Conservation (phyloP, 1,140 invertebrate genomes). For the Ostrea edulis region DNA sequence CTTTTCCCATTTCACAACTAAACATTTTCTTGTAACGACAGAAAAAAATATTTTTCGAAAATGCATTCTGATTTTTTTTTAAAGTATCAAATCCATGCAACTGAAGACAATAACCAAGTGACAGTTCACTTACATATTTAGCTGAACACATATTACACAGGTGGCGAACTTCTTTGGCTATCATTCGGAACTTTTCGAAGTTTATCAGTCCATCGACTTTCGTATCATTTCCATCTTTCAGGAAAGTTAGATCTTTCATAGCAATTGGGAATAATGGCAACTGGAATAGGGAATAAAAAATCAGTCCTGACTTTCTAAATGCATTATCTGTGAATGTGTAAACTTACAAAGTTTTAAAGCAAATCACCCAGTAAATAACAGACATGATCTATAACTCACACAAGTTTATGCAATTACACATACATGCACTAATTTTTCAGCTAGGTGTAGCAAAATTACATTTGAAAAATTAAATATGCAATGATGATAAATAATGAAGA, state of each 20-base stretch:
- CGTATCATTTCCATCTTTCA: conserved; percentile 97
- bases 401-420: too few species aligned
- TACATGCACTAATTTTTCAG: too few species aligned
- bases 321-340: background rate
- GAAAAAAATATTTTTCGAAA: too few species aligned
- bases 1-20: background rate
- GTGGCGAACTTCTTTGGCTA: conserved; percentile 97
- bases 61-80: too few species aligned
- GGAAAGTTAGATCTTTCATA: conserved; percentile 97
- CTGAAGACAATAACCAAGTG: background rate
- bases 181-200: conserved; percentile 99
- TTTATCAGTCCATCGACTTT: conserved; percentile 93
- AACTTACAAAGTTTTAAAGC: too few species aligned
- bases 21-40: too few species aligned
- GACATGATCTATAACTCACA: too few species aligned
- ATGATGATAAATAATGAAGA: too few species aligned
- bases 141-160: conserved; percentile 97
- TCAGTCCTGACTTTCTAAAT: background rate
- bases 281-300: conserved; percentile 79
- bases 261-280: conserved; percentile 87
- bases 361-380: too few species aligned
- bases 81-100: background rate
- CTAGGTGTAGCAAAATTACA: too few species aligned
- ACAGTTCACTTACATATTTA: conserved; percentile 81
- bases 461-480: too few species aligned